phyloP scores from a whole-genome alignment of 1,140 invertebrate genomes.

The Drosophila littoralis region DNA sequence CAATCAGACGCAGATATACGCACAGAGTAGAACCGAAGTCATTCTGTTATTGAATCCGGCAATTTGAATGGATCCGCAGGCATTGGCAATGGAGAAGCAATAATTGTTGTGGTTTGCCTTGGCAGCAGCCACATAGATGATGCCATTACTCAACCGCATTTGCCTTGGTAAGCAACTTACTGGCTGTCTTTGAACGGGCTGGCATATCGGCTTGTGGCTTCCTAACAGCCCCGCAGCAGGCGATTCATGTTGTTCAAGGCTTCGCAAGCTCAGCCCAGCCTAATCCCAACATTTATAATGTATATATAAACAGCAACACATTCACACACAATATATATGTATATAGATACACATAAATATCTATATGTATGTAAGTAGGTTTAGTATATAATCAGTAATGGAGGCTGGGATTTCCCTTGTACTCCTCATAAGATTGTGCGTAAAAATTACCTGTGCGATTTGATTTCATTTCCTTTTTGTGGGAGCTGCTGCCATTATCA shows the following conservation, averaged over 20 bases:
- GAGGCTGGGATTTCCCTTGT: constrained; percentile 3
- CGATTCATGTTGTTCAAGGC: constrained; percentile 21
- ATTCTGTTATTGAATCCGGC: constrained; percentile 70
- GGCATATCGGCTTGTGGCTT: constrained; percentile 35
- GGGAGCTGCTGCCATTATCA: constrained; percentile 23
- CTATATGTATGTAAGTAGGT: background rate
- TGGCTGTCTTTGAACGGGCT: constrained; percentile 20
- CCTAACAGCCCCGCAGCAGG: constrained; percentile 34
- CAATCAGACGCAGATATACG: background rate
- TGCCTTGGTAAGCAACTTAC: constrained; percentile 36
- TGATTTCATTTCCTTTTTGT: constrained; percentile 72
- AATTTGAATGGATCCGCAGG: constrained; percentile 70
- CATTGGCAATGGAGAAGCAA: constrained; percentile 61
- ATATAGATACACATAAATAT: background rate
- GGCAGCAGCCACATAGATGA: constrained; percentile 31
- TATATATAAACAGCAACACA: constrained; percentile 26
- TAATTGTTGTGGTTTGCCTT: constrained; percentile 69
- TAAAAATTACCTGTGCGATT: constrained; percentile 79
- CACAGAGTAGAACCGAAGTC: constrained; percentile 29
- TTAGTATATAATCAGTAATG: constrained; percentile 17
- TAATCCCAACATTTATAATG: constrained; percentile 76
- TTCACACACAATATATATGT: constrained; percentile 14
- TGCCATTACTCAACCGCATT: constrained; percentile 66
- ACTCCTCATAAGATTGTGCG: constrained; percentile 40
- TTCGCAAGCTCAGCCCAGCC: constrained; percentile 52